These are phyloP conservation scores for Dryadula phaetusa DNA, from an alignment of 2,888 invertebrate genomes.

Conservation along the genomic window DNA sequence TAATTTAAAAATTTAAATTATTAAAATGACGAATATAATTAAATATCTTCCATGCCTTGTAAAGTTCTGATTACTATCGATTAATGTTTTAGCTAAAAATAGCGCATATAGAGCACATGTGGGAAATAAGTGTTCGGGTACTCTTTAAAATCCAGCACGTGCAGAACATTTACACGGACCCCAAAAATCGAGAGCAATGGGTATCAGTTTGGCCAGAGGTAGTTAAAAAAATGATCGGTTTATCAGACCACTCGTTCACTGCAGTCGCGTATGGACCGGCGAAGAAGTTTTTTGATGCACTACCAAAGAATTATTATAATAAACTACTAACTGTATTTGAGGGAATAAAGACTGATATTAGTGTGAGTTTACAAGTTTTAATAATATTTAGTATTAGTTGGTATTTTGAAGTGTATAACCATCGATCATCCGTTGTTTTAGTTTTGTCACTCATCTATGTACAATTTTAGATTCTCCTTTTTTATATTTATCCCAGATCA, in stretches of 20 bases:
- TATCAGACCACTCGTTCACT: conserved; percentile 87
- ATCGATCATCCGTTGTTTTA: no score
- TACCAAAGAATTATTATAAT: conserved; percentile 83
- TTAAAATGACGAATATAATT: no score
- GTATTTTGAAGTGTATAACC: no score
- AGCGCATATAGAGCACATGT: conserved; percentile 86
- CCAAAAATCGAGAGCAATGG: conserved; percentile 85
- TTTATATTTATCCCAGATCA: no score
- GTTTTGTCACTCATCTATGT: no score
- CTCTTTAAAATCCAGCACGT: conserved; percentile 86
- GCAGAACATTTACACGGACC: conserved; percentile 86
- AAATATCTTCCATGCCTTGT: background rate
- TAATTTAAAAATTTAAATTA: no score
- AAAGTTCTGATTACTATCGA: background rate
- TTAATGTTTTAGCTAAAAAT: conserved; percentile 81
- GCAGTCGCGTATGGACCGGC: conserved; percentile 86
- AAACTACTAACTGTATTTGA: conserved; percentile 81
- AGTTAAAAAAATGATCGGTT: conserved; percentile 85
- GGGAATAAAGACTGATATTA: conserved; percentile 85
- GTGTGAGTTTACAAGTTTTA: conserved; percentile 61
- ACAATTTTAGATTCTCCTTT: no score
- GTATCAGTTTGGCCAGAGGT: conserved; percentile 86
- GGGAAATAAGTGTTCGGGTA: conserved; percentile 85
- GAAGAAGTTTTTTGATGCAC: conserved; percentile 84
- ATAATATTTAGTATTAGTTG: conserved; percentile 13